phyloP scores from a whole-genome alignment of 2,113 vertebrate genomes.

The Gnathonemus longibarbis region DNA sequence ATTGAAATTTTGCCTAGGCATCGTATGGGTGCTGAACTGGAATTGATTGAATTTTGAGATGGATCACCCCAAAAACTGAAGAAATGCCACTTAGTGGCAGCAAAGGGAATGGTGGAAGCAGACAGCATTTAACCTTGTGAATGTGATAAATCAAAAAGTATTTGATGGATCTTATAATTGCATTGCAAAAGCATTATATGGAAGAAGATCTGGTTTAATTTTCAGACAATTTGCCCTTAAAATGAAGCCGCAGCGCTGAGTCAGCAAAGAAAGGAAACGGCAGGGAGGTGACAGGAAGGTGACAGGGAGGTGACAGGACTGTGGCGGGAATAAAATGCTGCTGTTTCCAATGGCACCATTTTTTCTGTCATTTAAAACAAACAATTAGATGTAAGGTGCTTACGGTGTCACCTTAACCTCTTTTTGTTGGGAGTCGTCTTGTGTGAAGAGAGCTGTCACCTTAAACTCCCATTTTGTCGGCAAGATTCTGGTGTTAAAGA shows the following conservation, averaged over 20 bases:
- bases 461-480: not conserved
- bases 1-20: not conserved
- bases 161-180: not conserved
- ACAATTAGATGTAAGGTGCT: not conserved
- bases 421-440: not conserved
- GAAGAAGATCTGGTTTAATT: not conserved
- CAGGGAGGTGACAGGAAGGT: not conserved
- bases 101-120: not conserved
- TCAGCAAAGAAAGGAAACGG: not conserved
- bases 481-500: slow-evolving; percentile 93
- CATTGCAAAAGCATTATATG: not conserved
- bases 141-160: not conserved
- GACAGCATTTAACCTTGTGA: not conserved
- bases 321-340: not conserved
- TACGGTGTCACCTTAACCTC: not conserved
- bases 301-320: not conserved
- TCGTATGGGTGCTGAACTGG: not conserved
- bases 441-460: not conserved
- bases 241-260: not conserved
- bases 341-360: not conserved
- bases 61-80: not conserved
- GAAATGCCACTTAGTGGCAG: not conserved
- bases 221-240: not conserved
- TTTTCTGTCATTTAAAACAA: not conserved
- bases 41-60: not conserved